Conservation (phyloP, 2,797 vertebrate genomes). For the Sorex maritimensis region DNA sequence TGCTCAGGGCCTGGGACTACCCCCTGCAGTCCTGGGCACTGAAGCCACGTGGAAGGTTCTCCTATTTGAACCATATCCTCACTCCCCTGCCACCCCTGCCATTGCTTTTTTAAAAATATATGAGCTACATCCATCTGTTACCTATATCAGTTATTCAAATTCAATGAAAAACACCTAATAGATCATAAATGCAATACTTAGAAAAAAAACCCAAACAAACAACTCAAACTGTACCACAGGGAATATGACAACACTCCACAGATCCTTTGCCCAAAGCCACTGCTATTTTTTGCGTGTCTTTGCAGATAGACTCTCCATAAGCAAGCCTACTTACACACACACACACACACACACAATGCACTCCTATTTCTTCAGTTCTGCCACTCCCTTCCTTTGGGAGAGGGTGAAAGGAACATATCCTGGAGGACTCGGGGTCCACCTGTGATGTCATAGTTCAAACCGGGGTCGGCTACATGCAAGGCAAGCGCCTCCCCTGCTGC, state of each 20-base stretch:
- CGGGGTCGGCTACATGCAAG: too few relatives aligned
- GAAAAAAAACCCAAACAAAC: not conserved
- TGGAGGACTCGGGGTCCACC: not conserved
- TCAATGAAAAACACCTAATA: constrained; percentile 7
- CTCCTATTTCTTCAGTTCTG: not conserved
- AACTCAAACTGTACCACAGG: constrained; percentile 18
- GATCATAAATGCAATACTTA: constrained; percentile 17
- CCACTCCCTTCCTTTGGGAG: too few relatives aligned
- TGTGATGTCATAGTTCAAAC: too few relatives aligned
- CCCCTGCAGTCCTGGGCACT: too few relatives aligned
- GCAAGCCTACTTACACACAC: not conserved
- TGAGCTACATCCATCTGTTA: not conserved
- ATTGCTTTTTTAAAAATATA: not conserved
- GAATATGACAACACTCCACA: not conserved
- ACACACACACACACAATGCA: not conserved
- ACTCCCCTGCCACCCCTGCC: too few relatives aligned
- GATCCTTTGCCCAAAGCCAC: not conserved
- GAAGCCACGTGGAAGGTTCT: too few relatives aligned
- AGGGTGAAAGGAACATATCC: too few relatives aligned
- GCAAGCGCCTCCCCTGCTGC: not conserved
- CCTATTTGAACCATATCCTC: too few relatives aligned
- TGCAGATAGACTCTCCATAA: not conserved
- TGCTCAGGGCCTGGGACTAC: too few relatives aligned
- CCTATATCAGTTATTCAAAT: not conserved
- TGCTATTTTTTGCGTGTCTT: not conserved